A percentile compares a stretch with the other conserved stretches of the same genome.
Conservation (phyloP, 2,113 vertebrate species). For the Pelecanus crispus region DNA sequence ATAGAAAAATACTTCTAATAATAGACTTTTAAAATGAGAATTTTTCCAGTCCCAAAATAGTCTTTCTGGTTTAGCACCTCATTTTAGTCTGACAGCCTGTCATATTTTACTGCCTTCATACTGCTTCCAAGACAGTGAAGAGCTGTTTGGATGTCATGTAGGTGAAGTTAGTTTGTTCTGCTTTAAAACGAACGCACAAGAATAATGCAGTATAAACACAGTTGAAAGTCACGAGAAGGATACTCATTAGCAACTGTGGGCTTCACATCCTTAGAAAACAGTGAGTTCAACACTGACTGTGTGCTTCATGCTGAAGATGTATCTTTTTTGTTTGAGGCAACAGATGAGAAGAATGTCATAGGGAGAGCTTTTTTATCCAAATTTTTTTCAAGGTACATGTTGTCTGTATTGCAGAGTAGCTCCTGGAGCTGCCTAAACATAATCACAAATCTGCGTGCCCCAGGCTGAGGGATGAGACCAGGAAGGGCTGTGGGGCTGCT, state of each 20-base stretch:
- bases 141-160: slow-evolving; percentile 39
- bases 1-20: slow-evolving; percentile 48
- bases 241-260: not conserved
- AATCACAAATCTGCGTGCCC: not conserved
- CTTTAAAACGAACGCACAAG: slow-evolving; percentile 3
- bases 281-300: rapidly evolving
- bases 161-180: slow-evolving; percentile 49
- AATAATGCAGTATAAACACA: not conserved
- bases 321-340: not conserved
- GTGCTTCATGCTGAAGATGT: not conserved
- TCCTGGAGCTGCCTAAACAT: not conserved
- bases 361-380: not conserved
- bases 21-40: slow-evolving; percentile 34
- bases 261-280: not conserved
- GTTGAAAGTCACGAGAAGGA: slow-evolving; percentile 1
- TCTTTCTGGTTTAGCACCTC: slow-evolving; percentile 53
- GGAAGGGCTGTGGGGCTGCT: not conserved
- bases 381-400: not conserved
- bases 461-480: not conserved
- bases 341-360: not conserved
- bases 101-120: slow-evolving; percentile 54
- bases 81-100: slow-evolving; percentile 54
- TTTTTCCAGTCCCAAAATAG: slow-evolving; percentile 62
- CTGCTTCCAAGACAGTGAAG: slow-evolving; percentile 41
- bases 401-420: not conserved